A percentile compares a stretch with the other conserved stretches of the same genome.
These are phyloP conservation scores for Melanotaenia maccullochi DNA, from an alignment of 2,797 vertebrate species.

Conservation along the genomic window DNA sequence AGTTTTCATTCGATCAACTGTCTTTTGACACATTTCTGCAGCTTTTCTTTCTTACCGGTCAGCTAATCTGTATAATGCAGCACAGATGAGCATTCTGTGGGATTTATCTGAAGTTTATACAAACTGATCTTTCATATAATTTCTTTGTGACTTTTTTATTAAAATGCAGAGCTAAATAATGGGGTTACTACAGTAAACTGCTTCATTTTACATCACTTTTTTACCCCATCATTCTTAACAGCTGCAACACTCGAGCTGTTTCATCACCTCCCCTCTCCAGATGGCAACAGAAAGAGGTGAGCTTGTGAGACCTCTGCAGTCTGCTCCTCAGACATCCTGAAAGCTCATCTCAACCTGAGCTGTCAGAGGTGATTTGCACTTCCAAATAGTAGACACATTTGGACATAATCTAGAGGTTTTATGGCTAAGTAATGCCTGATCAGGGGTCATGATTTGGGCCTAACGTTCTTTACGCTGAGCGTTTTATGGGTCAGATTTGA, in stretches of 20 bases:
- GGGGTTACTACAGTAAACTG: too few relatives aligned
- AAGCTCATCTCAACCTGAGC: not conserved
- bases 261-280: slow-evolving; percentile 59
- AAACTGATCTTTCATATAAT: too few relatives aligned
- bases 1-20: not conserved
- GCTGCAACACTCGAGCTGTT: slow-evolving; percentile 51
- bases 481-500: not conserved
- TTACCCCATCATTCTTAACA: slow-evolving; percentile 38
- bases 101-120: too few relatives aligned
- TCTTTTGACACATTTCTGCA: not conserved
- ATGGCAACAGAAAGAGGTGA: slow-evolving; percentile 54
- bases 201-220: too few relatives aligned
- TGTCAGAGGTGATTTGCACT: not conserved
- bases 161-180: too few relatives aligned
- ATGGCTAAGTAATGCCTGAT: not conserved
- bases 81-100: too few relatives aligned
- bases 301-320: not conserved
- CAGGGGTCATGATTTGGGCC: not conserved
- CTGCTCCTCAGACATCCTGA: not conserved
- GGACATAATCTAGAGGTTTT: not conserved
- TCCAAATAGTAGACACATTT: not conserved
- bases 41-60: not conserved
- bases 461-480: not conserved
- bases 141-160: too few relatives aligned
- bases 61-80: not conserved